phyloP scores from a whole-genome alignment of 2,113 vertebrate species.

The Pseudonaja textilis region DNA sequence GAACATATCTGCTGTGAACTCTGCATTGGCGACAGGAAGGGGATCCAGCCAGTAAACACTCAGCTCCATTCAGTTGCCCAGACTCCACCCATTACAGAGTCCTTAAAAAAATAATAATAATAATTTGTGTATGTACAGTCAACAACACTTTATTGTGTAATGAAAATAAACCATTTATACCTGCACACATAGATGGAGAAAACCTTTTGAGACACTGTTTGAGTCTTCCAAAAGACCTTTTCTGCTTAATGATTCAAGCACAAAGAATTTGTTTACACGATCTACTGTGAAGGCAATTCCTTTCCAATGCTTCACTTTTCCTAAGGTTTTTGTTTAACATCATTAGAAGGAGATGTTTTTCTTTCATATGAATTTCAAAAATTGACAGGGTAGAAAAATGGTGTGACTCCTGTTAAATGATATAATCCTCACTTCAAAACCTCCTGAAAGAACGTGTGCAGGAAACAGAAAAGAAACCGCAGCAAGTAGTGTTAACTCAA shows the following conservation, averaged over 20 bases:
- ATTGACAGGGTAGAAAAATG: neutral
- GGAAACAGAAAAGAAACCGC: neutral
- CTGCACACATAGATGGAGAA: neutral
- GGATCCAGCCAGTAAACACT: no score
- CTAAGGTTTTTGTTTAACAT: neutral
- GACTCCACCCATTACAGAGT: no score
- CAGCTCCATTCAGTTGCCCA: no score
- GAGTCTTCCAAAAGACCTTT: neutral
- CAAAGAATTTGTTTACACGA: neutral
- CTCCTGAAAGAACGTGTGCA: neutral
- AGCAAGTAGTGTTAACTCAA: neutral
- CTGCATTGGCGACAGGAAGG: no score
- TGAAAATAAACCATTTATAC: neutral
- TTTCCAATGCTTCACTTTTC: neutral
- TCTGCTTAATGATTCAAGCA: neutral
- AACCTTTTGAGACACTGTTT: neutral
- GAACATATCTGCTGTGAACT: no score
- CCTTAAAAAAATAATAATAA: no score
- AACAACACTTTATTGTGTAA: neutral
- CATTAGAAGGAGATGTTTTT: neutral
- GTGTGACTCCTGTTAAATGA: neutral
- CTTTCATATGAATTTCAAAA: neutral
- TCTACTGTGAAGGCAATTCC: neutral
- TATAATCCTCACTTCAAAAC: neutral
- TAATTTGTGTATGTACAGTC: neutral